Percentiles rank a stretch among this genome's conserved stretches.
phyloP scores from a whole-genome alignment of 2,797 vertebrate genomes.

The Mormyrops attenuatus region DNA sequence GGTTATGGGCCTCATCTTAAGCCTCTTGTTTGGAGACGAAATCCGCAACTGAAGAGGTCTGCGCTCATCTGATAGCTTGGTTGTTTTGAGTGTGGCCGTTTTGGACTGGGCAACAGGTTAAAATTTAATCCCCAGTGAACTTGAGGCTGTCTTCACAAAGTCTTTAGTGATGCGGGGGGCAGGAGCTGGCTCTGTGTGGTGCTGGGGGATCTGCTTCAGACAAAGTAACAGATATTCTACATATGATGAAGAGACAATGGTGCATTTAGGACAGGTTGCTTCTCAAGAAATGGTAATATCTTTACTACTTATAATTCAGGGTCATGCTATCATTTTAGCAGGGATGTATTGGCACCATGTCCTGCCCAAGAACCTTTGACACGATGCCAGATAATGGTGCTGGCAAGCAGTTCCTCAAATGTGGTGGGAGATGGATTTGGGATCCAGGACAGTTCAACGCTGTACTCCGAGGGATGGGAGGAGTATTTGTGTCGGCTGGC shows the following conservation, averaged over 20 bases:
- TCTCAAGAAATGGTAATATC: not conserved
- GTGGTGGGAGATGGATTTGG: constrained; percentile 36
- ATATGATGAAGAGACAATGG: not conserved
- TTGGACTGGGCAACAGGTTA: constrained; percentile 3
- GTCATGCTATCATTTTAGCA: not conserved
- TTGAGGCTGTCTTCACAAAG: not conserved
- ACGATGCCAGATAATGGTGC: not conserved
- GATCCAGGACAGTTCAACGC: constrained; percentile 47
- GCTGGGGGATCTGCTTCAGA: not conserved
- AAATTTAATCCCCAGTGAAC: not conserved
- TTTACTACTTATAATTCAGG: not conserved
- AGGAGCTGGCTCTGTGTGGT: not conserved
- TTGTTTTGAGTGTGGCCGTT: not conserved
- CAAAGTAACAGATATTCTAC: not conserved
- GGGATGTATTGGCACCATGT: not conserved
- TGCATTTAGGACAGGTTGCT: not conserved
- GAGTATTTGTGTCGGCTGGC: constrained; percentile 56
- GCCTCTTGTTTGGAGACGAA: not conserved
- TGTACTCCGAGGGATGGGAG: constrained; percentile 44
- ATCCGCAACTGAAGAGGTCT: not conserved
- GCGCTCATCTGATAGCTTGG: not conserved
- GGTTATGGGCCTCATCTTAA: not conserved
- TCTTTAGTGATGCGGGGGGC: not conserved
- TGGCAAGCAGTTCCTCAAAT: constrained; percentile 45
- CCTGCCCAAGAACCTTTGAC: not conserved